A percentile compares a stretch with the other conserved stretches of the same genome.
Conservation (phyloP, 2,797 vertebrate species). For the Enteromius thamalakanensis region DNA sequence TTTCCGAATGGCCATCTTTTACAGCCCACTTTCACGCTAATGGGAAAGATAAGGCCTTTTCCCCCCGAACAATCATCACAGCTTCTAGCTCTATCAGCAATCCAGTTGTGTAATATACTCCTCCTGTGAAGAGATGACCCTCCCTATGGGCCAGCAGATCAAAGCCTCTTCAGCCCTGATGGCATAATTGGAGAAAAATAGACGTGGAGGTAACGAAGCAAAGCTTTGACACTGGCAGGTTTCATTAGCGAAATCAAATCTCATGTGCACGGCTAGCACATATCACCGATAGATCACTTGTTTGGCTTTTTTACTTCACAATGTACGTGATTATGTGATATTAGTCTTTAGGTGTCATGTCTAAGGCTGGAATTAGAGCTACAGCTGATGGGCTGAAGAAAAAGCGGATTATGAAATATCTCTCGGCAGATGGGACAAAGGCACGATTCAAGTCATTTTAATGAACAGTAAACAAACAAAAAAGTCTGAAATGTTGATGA, state of each 20-base stretch:
- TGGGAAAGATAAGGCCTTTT: conserved; percentile 76
- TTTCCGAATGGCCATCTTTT: conserved; percentile 71
- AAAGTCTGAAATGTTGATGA: background rate
- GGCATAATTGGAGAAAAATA: conserved; percentile 48
- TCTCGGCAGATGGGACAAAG: background rate
- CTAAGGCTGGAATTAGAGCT: conserved; percentile 18
- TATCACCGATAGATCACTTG: conserved; percentile 41
- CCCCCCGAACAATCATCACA: conserved; percentile 67
- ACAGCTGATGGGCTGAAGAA: conserved; percentile 12
- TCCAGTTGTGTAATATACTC: conserved; percentile 40
- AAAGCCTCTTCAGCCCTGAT: conserved; percentile 50
- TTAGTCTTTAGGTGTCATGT: conserved; percentile 16
- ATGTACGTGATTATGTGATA: conserved; percentile 2
- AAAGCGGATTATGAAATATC: background rate
- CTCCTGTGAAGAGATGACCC: conserved; percentile 43
- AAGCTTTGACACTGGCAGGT: conserved; percentile 43
- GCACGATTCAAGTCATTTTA: conserved; percentile 24
- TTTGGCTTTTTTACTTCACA: conserved; percentile 37
- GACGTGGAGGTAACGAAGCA: conserved; percentile 31
- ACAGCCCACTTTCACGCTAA: conserved; percentile 79
- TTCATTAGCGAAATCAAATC: conserved; percentile 47
- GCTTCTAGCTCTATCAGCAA: conserved; percentile 18
- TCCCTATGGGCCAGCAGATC: conserved; percentile 44
- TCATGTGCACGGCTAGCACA: conserved; percentile 5
- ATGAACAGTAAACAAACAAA: conserved; percentile 6